phyloP scores from a whole-genome alignment of 2,888 invertebrate species.

The Molorchus minor region DNA sequence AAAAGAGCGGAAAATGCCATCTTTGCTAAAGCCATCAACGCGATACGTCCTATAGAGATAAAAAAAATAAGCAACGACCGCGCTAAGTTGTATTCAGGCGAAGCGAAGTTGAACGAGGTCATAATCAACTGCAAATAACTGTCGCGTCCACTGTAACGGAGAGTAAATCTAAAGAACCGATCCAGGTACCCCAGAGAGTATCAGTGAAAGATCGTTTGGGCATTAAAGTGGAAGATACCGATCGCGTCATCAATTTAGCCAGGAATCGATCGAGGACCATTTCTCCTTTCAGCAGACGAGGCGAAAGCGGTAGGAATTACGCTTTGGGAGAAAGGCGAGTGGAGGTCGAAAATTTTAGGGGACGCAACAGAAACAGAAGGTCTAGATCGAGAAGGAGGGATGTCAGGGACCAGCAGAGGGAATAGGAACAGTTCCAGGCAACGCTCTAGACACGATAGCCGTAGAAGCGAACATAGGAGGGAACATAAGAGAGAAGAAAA shows the following conservation, averaged over 20 bases:
- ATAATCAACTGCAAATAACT: constrained; percentile 24
- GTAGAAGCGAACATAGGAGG: constrained; percentile 33
- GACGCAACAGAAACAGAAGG: constrained; percentile 49
- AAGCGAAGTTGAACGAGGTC: constrained; percentile 41
- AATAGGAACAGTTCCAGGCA: constrained; percentile 56
- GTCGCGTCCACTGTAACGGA: constrained; percentile 8
- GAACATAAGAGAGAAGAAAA: constrained; percentile 35
- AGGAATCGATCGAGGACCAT: constrained; percentile 60
- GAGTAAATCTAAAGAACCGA: constrained; percentile 29
- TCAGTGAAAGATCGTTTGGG: constrained; percentile 85
- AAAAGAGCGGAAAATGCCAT: constrained; percentile 93
- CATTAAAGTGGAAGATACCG: constrained; percentile 74
- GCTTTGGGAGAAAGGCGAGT: constrained; percentile 54
- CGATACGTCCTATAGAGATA: constrained; percentile 76
- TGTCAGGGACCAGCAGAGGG: constrained; percentile 50
- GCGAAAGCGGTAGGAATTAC: constrained; percentile 58
- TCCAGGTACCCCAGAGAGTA: constrained; percentile 68
- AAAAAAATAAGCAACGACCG: constrained; percentile 77
- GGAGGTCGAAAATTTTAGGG: constrained; percentile 53
- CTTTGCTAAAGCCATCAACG: constrained; percentile 87
- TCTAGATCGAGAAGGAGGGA: constrained; percentile 51
- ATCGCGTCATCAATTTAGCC: constrained; percentile 67
- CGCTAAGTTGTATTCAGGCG: constrained; percentile 72
- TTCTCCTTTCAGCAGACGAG: constrained; percentile 64
- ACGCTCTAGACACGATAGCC: constrained; percentile 49